Conservation (phyloP, 2,888 invertebrate species). For the Sialis lutaria region DNA sequence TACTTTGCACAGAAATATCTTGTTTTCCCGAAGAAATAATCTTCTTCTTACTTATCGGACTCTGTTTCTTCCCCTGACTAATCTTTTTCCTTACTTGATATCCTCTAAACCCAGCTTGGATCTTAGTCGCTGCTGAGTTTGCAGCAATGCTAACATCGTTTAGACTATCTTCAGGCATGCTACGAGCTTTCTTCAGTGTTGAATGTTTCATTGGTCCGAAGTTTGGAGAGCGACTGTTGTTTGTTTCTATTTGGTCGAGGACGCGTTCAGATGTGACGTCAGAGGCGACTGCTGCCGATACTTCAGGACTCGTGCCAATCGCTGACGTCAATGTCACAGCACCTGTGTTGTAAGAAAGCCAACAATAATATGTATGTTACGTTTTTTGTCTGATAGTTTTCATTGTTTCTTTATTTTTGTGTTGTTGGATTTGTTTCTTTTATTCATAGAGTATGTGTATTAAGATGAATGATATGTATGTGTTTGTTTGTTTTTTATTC, state of each 20-base stretch:
- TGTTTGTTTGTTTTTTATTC: no score
- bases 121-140: conserved; percentile 36
- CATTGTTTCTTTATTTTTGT: no score
- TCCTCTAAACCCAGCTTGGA: conserved; percentile 51
- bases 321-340: not conserved
- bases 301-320: not conserved
- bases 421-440: no score
- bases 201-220: conserved; percentile 1
- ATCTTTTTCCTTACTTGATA: conserved; percentile 24
- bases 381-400: no score
- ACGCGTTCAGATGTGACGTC: not conserved
- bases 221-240: not conserved
- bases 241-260: not conserved
- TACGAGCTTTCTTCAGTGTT: conserved; percentile 4
- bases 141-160: conserved; percentile 24
- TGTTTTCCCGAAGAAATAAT: not conserved
- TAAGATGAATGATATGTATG: no score
- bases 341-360: not conserved
- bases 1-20: not conserved
- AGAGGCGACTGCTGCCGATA: not conserved
- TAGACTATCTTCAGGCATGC: conserved; percentile 9
- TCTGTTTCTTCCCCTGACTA: conserved; percentile 1
- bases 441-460: no score
- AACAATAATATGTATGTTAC: no score
- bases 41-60: not conserved